These are phyloP conservation scores for Procambarus clarkii DNA, from an alignment of 1,140 invertebrate species.

Conservation along the genomic window DNA sequence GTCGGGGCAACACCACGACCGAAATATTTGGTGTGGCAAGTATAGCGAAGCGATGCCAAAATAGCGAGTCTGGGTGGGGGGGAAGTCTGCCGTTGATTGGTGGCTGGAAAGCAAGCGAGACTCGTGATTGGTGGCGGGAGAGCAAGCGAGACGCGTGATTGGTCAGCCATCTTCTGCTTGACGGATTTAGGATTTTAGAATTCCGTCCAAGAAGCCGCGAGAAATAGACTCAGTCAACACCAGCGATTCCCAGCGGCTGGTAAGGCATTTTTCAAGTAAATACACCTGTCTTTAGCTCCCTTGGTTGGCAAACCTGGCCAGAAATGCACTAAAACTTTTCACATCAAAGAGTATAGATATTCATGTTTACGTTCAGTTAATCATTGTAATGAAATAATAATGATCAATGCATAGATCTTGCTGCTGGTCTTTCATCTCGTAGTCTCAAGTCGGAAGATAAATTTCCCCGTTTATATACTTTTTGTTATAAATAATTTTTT, in stretches of 20 bases:
- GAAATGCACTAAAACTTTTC: neutral
- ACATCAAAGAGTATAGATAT: neutral
- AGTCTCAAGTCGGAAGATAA: too few species aligned
- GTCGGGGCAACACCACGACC: neutral
- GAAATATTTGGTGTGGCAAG: conserved; percentile 1
- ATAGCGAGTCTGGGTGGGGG: neutral
- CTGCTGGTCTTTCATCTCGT: too few species aligned
- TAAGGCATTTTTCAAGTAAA: neutral
- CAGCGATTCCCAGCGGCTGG: neutral
- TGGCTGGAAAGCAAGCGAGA: too few species aligned
- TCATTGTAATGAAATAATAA: too few species aligned
- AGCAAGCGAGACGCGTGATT: conserved; percentile 11
- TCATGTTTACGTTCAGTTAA: too few species aligned
- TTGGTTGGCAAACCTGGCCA: neutral
- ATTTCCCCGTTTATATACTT: too few species aligned
- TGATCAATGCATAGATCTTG: too few species aligned
- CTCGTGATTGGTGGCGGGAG: neutral
- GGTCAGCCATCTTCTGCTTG: conserved; percentile 8
- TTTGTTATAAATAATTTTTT: too few species aligned
- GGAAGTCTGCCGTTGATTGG: neutral
- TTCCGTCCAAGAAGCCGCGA: neutral
- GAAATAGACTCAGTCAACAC: conserved; percentile 19
- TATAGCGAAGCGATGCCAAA: neutral
- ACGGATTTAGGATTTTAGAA: neutral
- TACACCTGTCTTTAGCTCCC: neutral